Conservation (phyloP, 1,140 invertebrate species). For the Caenorhabditis remanei region DNA sequence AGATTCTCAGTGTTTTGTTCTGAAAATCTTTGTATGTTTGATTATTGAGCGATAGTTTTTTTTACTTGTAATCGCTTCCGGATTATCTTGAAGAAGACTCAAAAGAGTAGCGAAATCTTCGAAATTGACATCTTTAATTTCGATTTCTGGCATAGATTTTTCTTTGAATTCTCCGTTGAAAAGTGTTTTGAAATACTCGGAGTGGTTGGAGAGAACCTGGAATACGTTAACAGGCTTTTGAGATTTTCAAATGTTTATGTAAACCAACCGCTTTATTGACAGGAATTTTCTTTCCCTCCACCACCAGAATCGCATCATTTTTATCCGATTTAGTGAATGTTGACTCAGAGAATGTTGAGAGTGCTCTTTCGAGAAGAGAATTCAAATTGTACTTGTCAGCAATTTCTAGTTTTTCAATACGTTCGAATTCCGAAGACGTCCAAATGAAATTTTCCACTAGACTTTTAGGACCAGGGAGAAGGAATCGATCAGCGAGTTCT, state of each 20-base stretch:
- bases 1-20: not conserved
- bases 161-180: not conserved
- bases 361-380: no score
- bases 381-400: no score
- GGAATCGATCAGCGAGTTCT: not conserved
- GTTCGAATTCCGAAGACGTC: no score
- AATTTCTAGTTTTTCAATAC: no score
- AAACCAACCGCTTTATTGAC: no score
- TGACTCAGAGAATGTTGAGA: no score
- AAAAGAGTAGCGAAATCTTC: not conserved
- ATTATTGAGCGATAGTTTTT: no score
- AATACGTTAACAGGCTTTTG: no score
- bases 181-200: not conserved
- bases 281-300: not conserved
- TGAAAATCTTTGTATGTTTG: no score
- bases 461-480: not conserved
- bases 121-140: constrained; percentile 1
- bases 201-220: not conserved
- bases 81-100: not conserved
- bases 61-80: not conserved
- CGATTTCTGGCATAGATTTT: not conserved
- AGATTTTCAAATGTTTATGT: no score
- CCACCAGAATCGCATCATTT: not conserved
- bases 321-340: no score
- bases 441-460: not conserved